Percentiles rank a stretch among this genome's conserved stretches.
phyloP scores from a whole-genome alignment of 2,113 vertebrate genomes.

The Corythaixoides concolor region DNA sequence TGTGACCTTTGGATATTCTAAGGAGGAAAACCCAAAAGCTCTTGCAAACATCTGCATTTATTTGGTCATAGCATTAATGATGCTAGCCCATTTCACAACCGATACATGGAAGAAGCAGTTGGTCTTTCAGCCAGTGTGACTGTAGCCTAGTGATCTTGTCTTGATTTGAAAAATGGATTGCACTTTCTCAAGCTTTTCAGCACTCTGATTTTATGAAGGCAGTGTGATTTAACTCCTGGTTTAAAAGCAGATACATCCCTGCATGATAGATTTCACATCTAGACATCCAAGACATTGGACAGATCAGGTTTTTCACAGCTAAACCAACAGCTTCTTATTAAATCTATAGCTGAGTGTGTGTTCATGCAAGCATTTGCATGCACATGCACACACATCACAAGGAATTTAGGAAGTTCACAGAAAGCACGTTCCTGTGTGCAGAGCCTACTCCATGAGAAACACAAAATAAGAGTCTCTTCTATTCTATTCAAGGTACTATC shows the following conservation, averaged over 20 bases:
- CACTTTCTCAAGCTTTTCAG: background rate
- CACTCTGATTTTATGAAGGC: background rate
- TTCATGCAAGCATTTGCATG: background rate
- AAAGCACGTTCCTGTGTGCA: background rate
- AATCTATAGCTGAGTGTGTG: background rate
- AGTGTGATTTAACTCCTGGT: background rate
- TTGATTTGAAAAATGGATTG: background rate
- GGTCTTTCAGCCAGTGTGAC: background rate
- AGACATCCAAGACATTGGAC: background rate
- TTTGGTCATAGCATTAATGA: background rate
- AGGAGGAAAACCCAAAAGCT: background rate
- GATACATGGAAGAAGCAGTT: background rate
- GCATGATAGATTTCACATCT: background rate
- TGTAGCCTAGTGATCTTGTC: background rate
- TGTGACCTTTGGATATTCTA: background rate
- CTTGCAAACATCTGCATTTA: background rate
- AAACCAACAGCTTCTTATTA: background rate
- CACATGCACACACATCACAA: background rate
- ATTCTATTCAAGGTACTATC: accelerated
- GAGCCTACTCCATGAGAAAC: background rate
- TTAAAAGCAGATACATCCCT: background rate
- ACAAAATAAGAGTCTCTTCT: background rate
- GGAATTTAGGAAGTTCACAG: background rate
- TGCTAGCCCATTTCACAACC: background rate
- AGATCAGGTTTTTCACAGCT: background rate